Evolutionary conservation across 2,113 vertebrate genomes (phyloP), one percentile per base, ranked within the genome.

Genomic region (Python bivittatus): DNA sequence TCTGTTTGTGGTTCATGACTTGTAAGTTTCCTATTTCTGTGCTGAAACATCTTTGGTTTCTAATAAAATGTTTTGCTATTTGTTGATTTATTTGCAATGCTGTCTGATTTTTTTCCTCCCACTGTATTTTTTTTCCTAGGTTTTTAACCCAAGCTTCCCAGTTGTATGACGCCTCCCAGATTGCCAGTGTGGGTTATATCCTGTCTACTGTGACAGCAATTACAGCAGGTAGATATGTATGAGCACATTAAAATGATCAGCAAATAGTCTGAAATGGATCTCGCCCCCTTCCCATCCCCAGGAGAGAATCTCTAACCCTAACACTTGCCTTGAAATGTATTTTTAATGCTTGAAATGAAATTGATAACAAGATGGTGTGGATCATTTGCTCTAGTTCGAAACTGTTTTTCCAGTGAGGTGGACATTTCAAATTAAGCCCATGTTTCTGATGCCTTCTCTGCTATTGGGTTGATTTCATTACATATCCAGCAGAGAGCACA

Each of bases 91-190:
- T 64, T 38, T 57, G n/a, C 22, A 27, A 0, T 15, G 7, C 27
- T 84, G 23, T 29, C 38, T 84, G 4, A 10, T 27, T 10, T 4
- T 48, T n/a, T 29, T 20, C 0, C 33, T 6, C 8, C 33, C 68
- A 20, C 33, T 22, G 33, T 27, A n/a, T 86, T 84, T 56, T 2
- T 96, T 84, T 91, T 91, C 95, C 88, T 95, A 99, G 99, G 85
- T 99, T 99, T 97, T 96, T 99, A 93, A 97, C 98, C 90, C 98
- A 99, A 68, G 99, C 99, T 7, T 98, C 98, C 0, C 97, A 98
- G 95, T 97, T 99, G 27, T 98, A 99, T 0, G 98, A 99, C 95
- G 98, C 98, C 6, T 98, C 98, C n/a, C 93, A 98, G 95, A 98
- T 99, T 4, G 97, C 99, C 94, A 98, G 98, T 0, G 61, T 99